phyloP scores from a whole-genome alignment of 2,888 invertebrate genomes.

The Lasioglossum zephyrum region DNA sequence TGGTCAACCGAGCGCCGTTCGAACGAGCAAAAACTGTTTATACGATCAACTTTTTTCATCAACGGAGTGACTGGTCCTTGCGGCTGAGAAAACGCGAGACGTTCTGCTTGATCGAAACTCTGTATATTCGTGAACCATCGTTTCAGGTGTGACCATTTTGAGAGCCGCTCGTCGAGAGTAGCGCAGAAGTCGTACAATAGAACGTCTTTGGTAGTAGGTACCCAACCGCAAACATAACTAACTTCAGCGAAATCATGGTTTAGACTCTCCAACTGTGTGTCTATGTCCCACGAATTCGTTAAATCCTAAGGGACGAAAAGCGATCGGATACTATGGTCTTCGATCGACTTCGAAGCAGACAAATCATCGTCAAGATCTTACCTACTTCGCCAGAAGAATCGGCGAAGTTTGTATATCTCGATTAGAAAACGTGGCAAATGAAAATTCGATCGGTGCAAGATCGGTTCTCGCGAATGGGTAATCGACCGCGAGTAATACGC shows the following conservation, averaged over 20 bases:
- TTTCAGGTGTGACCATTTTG: constrained; percentile 85
- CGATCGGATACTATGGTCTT: neutral
- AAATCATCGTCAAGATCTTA: neutral
- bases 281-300: constrained; percentile 54
- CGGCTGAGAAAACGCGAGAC: constrained; percentile 83
- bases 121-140: constrained; percentile 88
- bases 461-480: neutral
- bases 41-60: constrained; percentile 68
- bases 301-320: constrained; percentile 43
- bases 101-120: constrained; percentile 86
- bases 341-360: constrained; percentile 3
- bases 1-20: constrained; percentile 68
- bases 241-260: constrained; percentile 85
- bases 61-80: constrained; percentile 83
- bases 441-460: neutral
- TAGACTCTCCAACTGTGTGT: constrained; percentile 72
- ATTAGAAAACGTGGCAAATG: neutral
- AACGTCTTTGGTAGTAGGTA: constrained; percentile 86
- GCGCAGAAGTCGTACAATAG: constrained; percentile 81
- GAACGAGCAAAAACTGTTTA: constrained; percentile 52
- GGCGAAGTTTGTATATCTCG: neutral
- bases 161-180: constrained; percentile 78
- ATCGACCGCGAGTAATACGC: neutral
- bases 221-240: constrained; percentile 87
- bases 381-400: neutral